phyloP scores from a whole-genome alignment of 2,113 vertebrate genomes.

The Tetrax tetrax region DNA sequence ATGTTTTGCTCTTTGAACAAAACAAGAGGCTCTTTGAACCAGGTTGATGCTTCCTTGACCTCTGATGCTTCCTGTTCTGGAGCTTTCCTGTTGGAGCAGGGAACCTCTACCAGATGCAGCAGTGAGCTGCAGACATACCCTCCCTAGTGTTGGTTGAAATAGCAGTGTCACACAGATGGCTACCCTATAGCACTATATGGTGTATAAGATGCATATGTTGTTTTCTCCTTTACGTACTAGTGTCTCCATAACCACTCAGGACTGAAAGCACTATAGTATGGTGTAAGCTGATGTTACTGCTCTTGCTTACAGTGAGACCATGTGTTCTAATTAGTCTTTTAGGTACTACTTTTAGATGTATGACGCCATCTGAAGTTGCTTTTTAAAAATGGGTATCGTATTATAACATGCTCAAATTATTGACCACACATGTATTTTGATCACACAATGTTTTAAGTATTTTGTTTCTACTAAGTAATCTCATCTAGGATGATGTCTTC shows the following conservation, averaged over 20 bases:
- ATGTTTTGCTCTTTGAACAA: neutral
- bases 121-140: neutral
- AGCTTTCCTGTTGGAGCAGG: neutral
- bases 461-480: neutral
- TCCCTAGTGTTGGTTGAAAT: neutral
- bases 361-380: neutral
- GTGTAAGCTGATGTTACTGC: neutral
- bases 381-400: neutral
- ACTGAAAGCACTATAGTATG: neutral
- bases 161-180: neutral
- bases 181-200: neutral
- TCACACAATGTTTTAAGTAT: neutral
- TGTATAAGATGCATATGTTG: neutral
- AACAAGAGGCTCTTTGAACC: neutral
- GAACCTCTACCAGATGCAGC: neutral
- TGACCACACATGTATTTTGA: neutral
- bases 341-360: neutral
- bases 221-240: neutral
- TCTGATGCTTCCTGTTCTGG: neutral
- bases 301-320: neutral
- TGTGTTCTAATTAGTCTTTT: neutral
- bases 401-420: neutral
- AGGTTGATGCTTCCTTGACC: too few relatives aligned
- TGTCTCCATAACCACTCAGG: neutral
- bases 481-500: neutral